These are phyloP conservation scores for Amiota minor DNA, from an alignment of 2,888 invertebrate genomes.

Conservation along the genomic window DNA sequence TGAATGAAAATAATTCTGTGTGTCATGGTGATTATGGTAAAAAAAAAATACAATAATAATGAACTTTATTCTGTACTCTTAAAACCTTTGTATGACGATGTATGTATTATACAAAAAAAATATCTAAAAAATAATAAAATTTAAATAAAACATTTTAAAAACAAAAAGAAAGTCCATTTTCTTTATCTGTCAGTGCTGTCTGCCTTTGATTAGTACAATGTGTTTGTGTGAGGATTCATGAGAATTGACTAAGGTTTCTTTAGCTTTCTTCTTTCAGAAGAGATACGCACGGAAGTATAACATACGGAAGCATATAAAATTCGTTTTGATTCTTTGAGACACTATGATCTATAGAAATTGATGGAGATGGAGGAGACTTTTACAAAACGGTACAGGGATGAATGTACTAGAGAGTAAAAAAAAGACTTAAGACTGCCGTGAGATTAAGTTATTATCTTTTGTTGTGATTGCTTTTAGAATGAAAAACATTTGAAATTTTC, in stretches of 20 bases:
- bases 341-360: neutral
- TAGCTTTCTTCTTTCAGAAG: neutral
- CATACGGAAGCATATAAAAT: slow-evolving; percentile 45
- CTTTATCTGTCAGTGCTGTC: neutral
- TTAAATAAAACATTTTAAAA: neutral
- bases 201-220: neutral
- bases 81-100: neutral
- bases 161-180: neutral
- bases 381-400: no score
- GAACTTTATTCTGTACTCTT: neutral
- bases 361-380: no score
- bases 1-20: slow-evolving; percentile 13
- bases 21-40: neutral
- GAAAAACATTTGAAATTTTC: neutral
- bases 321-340: slow-evolving; percentile 4
- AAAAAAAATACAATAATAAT: no score
- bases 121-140: no score
- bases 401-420: neutral
- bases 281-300: slow-evolving; percentile 45
- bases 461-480: no score
- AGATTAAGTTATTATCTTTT: neutral
- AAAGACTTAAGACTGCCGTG: neutral
- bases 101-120: no score
- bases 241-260: slow-evolving; percentile 25
- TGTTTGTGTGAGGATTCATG: slow-evolving; percentile 25